A percentile compares a stretch with the other conserved stretches of the same genome.
Conservation (phyloP, 2,888 invertebrate species). For the Nephrotoma guestfalica region DNA sequence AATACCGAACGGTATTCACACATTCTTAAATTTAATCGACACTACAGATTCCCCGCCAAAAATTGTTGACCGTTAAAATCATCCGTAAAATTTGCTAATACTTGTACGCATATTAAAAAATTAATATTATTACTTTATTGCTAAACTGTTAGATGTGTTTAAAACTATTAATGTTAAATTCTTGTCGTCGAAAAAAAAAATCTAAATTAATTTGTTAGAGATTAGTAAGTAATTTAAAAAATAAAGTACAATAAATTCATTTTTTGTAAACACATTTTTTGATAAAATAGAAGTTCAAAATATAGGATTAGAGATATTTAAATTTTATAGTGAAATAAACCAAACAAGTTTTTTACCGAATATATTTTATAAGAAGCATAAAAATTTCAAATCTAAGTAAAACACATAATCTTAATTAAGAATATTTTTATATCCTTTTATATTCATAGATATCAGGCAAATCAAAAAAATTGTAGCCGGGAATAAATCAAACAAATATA, state of each 20-base stretch:
- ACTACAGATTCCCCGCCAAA: too few relatives aligned
- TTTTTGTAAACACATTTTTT: not conserved
- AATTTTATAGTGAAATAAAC: not conserved
- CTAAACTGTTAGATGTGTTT: not conserved
- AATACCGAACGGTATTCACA: too few relatives aligned
- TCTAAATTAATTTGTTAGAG: not conserved
- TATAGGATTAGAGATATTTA: not conserved
- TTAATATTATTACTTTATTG: not conserved
- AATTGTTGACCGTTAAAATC: not conserved
- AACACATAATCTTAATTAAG: not conserved
- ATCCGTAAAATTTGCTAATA: not conserved
- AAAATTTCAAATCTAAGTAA: not conserved
- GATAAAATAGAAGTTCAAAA: not conserved
- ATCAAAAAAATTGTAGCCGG: not conserved
- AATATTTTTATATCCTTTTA: not conserved
- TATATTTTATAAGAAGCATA: not conserved
- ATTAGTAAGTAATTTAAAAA: not conserved
- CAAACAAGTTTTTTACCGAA: not conserved
- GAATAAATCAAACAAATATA: too few relatives aligned
- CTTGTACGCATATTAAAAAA: not conserved
- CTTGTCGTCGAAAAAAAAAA: not conserved
- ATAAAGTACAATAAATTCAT: not conserved
- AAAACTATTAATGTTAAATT: not conserved
- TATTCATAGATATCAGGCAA: not conserved
- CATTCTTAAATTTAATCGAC: too few relatives aligned